phyloP scores from a whole-genome alignment of 2,113 vertebrate species.

The Microcebus griseorufus region DNA sequence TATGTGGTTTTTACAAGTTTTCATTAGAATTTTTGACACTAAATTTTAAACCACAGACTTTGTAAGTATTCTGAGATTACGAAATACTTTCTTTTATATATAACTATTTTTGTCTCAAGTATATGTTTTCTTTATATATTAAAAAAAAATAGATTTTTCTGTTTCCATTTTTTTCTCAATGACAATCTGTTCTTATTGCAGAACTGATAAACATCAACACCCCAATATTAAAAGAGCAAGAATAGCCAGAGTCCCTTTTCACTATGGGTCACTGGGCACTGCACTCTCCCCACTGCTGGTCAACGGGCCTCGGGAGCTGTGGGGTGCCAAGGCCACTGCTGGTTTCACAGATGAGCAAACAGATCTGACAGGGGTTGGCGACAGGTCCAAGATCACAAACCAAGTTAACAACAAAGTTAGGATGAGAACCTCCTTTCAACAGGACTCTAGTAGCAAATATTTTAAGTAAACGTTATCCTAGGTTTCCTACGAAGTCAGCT shows the following conservation, averaged over 20 bases:
- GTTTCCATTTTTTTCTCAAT: conserved; percentile 27
- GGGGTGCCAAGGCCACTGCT: background rate
- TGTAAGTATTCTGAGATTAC: background rate
- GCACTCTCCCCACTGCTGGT: background rate
- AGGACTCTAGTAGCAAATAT: background rate
- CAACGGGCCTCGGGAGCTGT: background rate
- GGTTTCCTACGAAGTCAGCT: background rate
- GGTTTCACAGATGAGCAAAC: background rate
- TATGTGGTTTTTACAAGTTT: background rate
- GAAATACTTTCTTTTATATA: background rate
- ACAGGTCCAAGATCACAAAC: background rate
- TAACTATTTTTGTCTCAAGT: conserved; percentile 3
- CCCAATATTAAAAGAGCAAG: background rate
- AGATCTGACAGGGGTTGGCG: background rate
- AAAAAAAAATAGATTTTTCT: conserved; percentile 45
- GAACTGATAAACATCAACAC: conserved; percentile 47
- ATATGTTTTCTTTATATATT: conserved; percentile 10
- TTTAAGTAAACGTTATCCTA: background rate
- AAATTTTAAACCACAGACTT: background rate
- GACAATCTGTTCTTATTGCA: conserved; percentile 38
- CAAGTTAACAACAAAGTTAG: background rate
- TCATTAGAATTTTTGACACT: background rate
- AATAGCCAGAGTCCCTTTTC: background rate
- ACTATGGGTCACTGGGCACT: background rate
- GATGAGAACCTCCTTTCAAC: background rate